Conservation (phyloP, 2,888 invertebrate species). For the Phyllotreta striolata region DNA sequence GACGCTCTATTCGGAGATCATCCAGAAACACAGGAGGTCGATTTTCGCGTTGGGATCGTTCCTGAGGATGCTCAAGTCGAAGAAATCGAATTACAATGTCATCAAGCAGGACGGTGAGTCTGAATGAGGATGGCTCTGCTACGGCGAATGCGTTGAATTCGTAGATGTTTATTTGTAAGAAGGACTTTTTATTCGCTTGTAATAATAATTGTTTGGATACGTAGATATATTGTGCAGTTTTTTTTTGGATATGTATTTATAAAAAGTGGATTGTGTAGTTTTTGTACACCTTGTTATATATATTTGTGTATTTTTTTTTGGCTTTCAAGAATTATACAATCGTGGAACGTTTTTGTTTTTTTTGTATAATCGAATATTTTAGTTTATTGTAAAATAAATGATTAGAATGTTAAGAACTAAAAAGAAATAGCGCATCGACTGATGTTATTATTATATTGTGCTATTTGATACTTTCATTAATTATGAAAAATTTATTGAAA, state of each 20-base stretch:
- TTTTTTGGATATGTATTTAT: constrained; percentile 24
- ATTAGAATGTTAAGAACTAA: neutral
- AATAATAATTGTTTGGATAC: constrained; percentile 20
- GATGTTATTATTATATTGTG: constrained; percentile 26
- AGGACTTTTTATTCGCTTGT: constrained; percentile 14
- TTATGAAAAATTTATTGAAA: constrained; percentile 7
- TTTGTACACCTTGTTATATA: constrained; percentile 26
- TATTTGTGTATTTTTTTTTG: constrained; percentile 22
- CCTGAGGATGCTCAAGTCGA: constrained; percentile 75
- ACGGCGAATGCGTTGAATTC: too few species aligned
- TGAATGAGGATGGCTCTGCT: constrained; percentile 50
- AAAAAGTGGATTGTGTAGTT: constrained; percentile 25
- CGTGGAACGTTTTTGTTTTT: neutral
- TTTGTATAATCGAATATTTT: constrained; percentile 17
- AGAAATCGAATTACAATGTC: constrained; percentile 79
- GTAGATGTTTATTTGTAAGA: too few species aligned
- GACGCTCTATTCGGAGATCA: constrained; percentile 79
- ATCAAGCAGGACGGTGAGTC: constrained; percentile 67
- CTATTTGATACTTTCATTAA: constrained; percentile 12
- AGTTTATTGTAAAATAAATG: neutral
- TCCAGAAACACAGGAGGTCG: constrained; percentile 77
- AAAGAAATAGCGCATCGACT: constrained; percentile 24
- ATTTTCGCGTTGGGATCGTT: constrained; percentile 80
- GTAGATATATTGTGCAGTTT: constrained; percentile 4
- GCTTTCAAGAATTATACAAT: constrained; percentile 23